Conservation (phyloP, 2,888 invertebrate species). For the Cephus spinipes region DNA sequence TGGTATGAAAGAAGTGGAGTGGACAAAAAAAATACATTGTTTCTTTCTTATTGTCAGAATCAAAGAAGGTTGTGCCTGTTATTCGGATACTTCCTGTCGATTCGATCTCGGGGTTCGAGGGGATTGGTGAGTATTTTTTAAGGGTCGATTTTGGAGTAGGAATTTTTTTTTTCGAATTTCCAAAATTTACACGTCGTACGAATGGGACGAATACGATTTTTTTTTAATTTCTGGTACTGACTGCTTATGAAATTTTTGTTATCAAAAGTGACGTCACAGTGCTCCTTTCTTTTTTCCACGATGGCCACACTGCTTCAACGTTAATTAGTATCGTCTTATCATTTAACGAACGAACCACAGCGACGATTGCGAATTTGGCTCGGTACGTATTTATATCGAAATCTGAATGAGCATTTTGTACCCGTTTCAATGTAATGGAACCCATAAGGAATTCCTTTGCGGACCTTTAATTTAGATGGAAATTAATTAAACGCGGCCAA, state of each 20-base stretch:
- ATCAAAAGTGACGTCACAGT: neutral
- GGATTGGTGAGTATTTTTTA: neutral
- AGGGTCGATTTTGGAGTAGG: neutral
- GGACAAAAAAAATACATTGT: neutral
- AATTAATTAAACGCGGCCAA: conserved; percentile 9
- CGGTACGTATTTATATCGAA: neutral
- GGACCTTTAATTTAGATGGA: neutral
- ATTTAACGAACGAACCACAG: neutral
- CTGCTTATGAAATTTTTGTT: neutral
- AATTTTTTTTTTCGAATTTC: neutral
- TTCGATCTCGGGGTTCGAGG: neutral
- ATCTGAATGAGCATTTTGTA: neutral
- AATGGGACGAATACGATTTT: neutral
- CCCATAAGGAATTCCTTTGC: neutral
- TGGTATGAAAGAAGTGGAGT: neutral
- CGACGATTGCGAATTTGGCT: neutral
- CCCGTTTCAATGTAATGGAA: neutral
- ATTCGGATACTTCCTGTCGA: neutral
- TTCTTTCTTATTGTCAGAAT: neutral
- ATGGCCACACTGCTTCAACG: neutral
- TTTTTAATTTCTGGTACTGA: neutral
- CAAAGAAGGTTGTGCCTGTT: neutral
- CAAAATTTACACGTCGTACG: rapidly evolving
- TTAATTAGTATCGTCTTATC: neutral
- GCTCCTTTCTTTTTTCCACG: too few relatives aligned